phyloP scores from a whole-genome alignment of 1,140 invertebrate genomes.

The Saccostrea echinata region DNA sequence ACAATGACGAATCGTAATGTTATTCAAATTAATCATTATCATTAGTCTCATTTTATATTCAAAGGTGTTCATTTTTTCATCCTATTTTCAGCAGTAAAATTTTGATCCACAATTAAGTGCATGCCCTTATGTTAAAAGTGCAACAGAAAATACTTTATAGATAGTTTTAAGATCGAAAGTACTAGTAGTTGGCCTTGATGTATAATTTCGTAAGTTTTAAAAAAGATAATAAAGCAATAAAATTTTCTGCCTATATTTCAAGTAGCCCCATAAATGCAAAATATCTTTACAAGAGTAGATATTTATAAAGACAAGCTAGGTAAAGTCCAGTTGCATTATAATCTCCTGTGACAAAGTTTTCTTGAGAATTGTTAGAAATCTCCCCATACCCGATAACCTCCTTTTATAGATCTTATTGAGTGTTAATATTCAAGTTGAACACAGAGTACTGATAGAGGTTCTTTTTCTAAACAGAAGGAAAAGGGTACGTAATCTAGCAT shows the following conservation, averaged over 20 bases:
- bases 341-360: not conserved
- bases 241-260: not conserved
- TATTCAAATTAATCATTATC: no score
- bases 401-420: conserved; percentile 12
- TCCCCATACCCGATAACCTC: not conserved
- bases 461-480: not conserved
- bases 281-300: not conserved
- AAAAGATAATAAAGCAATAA: conserved; percentile 7
- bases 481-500: not conserved
- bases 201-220: not conserved
- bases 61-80: no score
- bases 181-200: not conserved
- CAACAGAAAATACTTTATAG: not conserved
- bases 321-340: not conserved
- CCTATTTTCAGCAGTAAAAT: not conserved
- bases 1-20: no score
- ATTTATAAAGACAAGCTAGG: conserved; percentile 13
- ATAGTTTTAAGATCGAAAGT: not conserved
- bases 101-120: not conserved
- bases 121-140: not conserved
- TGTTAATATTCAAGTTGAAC: conserved; percentile 15
- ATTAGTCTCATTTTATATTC: no score
- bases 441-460: conserved; percentile 3
- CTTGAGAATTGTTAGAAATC: not conserved
- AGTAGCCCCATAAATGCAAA: conserved; percentile 12